Evolutionary conservation across 1,140 invertebrate genomes (phyloP).

Genomic region (Atopsyche davidsoni): DNA sequence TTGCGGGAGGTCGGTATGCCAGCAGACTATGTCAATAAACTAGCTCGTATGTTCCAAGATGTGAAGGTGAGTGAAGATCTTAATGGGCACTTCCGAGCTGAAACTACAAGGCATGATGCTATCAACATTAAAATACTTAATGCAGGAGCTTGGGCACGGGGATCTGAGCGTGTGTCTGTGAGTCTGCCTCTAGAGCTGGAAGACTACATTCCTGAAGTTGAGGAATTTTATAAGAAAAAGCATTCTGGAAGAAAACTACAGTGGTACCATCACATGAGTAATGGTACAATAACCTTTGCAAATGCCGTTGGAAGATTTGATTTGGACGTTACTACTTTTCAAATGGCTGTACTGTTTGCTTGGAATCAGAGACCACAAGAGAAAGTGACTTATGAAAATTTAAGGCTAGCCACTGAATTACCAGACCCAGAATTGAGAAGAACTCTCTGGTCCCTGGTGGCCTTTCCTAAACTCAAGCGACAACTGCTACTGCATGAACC

Average conservation of each 20-base stretch:
- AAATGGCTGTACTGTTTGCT: conserved; percentile 99
- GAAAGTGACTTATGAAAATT: conserved; percentile 90
- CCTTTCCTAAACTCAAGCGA: conserved; percentile 94
- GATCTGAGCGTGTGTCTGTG: conserved; percentile 89
- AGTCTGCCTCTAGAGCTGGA: conserved; percentile 95
- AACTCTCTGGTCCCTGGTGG: conserved; percentile 95
- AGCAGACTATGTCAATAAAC: conserved; percentile 97
- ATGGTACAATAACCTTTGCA: conserved; percentile 94
- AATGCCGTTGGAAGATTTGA: conserved; percentile 94
- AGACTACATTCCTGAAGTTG: conserved; percentile 96
- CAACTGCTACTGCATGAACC: conserved; percentile 83
- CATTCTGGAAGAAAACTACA: conserved; percentile 97
- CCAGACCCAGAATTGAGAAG: conserved; percentile 92
- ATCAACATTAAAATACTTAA: conserved; percentile 95
- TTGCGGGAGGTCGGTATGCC: conserved; percentile 95
- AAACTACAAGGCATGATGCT: conserved; percentile 58
- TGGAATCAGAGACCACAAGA: conserved; percentile 95
- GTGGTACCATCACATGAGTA: conserved; percentile 99
- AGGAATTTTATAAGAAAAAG: conserved; percentile 93
- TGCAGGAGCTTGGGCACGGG: conserved; percentile 94
- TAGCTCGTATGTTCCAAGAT: conserved; percentile 96
- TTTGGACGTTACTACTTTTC: conserved; percentile 97
- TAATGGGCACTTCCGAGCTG: conserved; percentile 87
- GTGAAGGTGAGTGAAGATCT: conserved; percentile 98
- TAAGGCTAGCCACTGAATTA: conserved; percentile 91